Base-by-base conservation (phyloP, 2,113 vertebrate species). In the Dasyprocta punctata region DNA sequence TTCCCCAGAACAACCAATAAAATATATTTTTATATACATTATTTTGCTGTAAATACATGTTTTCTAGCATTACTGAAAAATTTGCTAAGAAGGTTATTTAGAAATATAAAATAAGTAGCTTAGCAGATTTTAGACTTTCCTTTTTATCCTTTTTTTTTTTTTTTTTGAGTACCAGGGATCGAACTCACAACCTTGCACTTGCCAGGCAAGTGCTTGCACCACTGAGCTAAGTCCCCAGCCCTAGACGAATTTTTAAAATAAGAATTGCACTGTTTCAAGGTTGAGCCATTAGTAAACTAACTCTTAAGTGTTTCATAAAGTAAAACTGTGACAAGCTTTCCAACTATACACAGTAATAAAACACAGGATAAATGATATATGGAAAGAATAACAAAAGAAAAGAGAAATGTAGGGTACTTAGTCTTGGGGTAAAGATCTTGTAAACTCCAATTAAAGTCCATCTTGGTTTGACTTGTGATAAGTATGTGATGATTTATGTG, bases 281-380 rank as follows among this genome's bases (percentile, higher is more conserved):
- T 78, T 82, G 14, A 95, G 2, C 41, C 41, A 36, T 89, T 86
- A 92, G 77, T 95, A 89, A 91, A 63, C n/a, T 77, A 91, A 86
- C 82, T 88, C 85, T 87, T 95, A 87, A 90, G n/a, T 22, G 8
- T 77, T 96, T 92, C 11, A 92, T 80, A 92, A 94, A 90, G 47
- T 87, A 71, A 94, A 93, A 95, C 78, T 93, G 16, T 88, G 83
- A 83, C 30, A 92, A 82, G 77, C 17, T 93, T 96, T 85, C 63
- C 47, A 90, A 61, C 96, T 26, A 92, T 49, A 30, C 24, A n/a
- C 41, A 89, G 60, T 58, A 78, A 71, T 69, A 95, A 77, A 94
- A 89, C 49, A 86, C 26, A 89, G 19, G 6, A n/a, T 69, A 81
- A 96, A 94, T 90, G 60, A 16, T 65, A 75, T 60, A 75, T 22